Evolutionary conservation across 2,888 invertebrate genomes (phyloP), one percentile per base, ranked within the genome.

Genomic region (Abrostola tripartita): DNA sequence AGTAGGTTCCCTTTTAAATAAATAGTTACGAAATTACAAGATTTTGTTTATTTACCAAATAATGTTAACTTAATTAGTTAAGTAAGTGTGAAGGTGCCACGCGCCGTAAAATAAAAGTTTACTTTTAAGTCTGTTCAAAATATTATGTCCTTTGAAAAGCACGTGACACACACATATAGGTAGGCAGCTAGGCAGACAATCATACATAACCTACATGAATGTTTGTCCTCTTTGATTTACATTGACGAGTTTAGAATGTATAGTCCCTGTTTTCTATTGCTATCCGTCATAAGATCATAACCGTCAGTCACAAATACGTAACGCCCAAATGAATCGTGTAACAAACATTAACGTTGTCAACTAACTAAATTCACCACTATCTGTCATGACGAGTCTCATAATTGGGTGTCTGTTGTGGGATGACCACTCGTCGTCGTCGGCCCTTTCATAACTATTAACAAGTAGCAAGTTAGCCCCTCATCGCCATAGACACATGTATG

Each of bases 401-500:
- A 89, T 87, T 88, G 86, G 83, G 80, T 81, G 83, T 83, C 68
- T 71, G 71, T 72, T 77, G 77, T 74, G 85, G 81, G 86, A 85
- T 87, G 88, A 85, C 86, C 89, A 87, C 83, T 87, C 81, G 78
- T 59, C 68, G 60, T 70, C n/a, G n/a, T n/a, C n/a, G 78, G 79
- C 84, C 88, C 86, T 73, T 88, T 88, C 88, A 87, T 87, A 88
- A 88, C 87, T 86, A 89, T 86, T 87, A 88, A 87, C 88, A 88
- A 90, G 88, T 87, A 86, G 88, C 89, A 85, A 90, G 89, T 90
- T 87, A 84, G 88, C 86, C 90, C 88, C 88, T 88, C 86, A 85
- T 85, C 84, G 84, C 81, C 82, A 82, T 87, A 88, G 90, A 92
- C 91, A 92, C 88, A 89, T 90, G 90, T 90, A 89, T 82, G 85